phyloP scores from a whole-genome alignment of 2,888 invertebrate genomes.

The Lasioglossum leucozonium region DNA sequence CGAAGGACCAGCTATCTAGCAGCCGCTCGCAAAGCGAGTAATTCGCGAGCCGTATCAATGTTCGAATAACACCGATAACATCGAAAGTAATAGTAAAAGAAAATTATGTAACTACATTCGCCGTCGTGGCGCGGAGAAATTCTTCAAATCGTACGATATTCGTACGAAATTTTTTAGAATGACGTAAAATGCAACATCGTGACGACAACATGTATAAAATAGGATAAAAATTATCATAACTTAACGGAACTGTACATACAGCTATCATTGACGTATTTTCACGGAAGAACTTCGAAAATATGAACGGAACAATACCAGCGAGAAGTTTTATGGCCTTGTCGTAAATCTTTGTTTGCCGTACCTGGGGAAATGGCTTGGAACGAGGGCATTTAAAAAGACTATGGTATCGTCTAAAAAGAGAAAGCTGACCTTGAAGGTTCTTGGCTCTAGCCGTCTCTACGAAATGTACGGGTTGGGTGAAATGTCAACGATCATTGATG shows the following conservation, averaged over 20 bases:
- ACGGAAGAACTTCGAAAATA: neutral
- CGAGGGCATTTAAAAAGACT: neutral
- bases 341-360: neutral
- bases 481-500: neutral
- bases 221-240: neutral
- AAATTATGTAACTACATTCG: neutral
- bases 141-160: neutral
- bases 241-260: neutral
- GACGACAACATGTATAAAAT: neutral
- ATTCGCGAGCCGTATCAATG: neutral
- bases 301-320: neutral
- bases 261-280: too few species aligned
- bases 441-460: neutral
- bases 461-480: neutral
- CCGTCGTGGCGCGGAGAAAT: neutral
- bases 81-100: neutral
- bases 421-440: conserved; percentile 24
- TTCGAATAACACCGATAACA: neutral
- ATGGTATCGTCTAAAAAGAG: neutral
- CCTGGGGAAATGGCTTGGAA: neutral
- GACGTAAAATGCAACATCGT: neutral
- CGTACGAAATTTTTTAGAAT: neutral
- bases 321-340: neutral
- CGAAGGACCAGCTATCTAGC: neutral
- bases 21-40: neutral